Evolutionary conservation across 2,888 invertebrate species (phyloP).

Genomic region (Theristus sp.): DNA sequence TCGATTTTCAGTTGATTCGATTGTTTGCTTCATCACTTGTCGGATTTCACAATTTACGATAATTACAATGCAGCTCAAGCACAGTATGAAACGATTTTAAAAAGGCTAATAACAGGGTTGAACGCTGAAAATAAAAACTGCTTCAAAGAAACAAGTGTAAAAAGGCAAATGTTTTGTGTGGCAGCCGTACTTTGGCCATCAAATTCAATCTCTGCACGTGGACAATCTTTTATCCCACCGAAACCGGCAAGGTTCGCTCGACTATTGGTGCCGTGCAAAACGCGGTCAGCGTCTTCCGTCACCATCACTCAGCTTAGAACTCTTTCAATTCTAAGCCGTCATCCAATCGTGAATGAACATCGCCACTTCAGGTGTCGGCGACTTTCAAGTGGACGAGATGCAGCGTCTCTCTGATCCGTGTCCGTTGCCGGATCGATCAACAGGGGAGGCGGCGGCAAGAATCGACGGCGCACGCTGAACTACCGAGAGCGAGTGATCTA

Average conservation of each 20-base stretch:
- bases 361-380: slow-evolving; percentile 54
- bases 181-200: too few species aligned
- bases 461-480: slow-evolving; percentile 53
- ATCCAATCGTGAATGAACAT: not conserved
- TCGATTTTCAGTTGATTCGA: slow-evolving; percentile 20
- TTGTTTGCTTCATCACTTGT: too few species aligned
- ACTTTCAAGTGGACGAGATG: slow-evolving; percentile 56
- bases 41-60: too few species aligned
- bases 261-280: too few species aligned
- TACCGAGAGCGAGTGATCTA: slow-evolving; percentile 65
- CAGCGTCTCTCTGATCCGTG: slow-evolving; percentile 82
- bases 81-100: too few species aligned
- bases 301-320: not conserved
- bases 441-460: not conserved
- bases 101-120: too few species aligned
- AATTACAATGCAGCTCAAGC: too few species aligned
- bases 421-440: slow-evolving; percentile 52
- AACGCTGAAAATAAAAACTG: too few species aligned
- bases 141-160: too few species aligned
- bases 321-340: not conserved
- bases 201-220: not conserved
- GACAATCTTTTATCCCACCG: not conserved
- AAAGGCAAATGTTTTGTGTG: too few species aligned
- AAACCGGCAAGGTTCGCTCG: not conserved
- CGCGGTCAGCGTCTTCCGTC: not conserved